These are phyloP conservation scores for Chromobotia macracanthus DNA, from an alignment of 2,797 vertebrate genomes.

Conservation along the genomic window DNA sequence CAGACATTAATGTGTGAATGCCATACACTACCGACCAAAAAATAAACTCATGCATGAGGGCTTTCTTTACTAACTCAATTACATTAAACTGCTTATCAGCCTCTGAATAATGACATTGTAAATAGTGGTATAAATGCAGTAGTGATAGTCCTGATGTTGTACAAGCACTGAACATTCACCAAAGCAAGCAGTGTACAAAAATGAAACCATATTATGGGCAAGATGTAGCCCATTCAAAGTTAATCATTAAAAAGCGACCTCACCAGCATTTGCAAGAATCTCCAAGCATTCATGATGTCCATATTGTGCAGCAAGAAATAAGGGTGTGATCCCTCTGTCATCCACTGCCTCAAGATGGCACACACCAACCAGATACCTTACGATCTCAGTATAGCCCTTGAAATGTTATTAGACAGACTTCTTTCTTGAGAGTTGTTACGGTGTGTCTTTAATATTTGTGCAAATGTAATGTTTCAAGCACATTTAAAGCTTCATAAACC, in stretches of 20 bases:
- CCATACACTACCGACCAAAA: no score
- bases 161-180: conserved; percentile 31
- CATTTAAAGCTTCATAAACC: neutral
- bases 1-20: no score
- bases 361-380: conserved; percentile 70
- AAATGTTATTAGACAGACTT: conserved; percentile 43
- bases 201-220: no score
- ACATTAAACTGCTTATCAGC: neutral
- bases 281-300: conserved; percentile 78
- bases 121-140: neutral
- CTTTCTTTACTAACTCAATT: neutral
- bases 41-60: neutral
- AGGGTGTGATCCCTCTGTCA: conserved; percentile 81
- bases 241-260: conserved; percentile 44
- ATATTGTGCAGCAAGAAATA: conserved; percentile 89
- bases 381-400: conserved; percentile 76
- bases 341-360: conserved; percentile 76
- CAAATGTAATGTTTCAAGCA: neutral
- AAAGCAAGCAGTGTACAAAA: no score
- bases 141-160: neutral
- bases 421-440: no score
- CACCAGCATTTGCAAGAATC: conserved; percentile 76
- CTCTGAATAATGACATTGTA: neutral
- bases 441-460: no score
- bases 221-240: neutral